These are phyloP conservation scores for Leucophenga varia DNA, from an alignment of 1,140 invertebrate genomes.

Conservation along the genomic window DNA sequence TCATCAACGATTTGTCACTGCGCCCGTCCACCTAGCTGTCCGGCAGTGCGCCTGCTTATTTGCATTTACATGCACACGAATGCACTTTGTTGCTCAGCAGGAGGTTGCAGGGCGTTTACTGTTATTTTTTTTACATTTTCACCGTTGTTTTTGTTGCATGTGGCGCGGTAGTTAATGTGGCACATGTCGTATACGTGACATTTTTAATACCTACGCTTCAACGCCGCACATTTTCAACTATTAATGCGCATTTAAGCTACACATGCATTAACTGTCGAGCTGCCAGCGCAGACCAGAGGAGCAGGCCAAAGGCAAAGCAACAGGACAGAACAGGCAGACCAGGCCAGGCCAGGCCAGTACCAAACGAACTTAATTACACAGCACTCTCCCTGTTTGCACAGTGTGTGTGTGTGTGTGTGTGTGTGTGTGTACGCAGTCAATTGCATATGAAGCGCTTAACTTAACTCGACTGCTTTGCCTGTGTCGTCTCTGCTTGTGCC, in stretches of 20 bases:
- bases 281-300: constrained; percentile 8
- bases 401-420: constrained; percentile 2
- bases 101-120: no score
- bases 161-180: no score
- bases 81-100: constrained; percentile 37
- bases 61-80: constrained; percentile 44
- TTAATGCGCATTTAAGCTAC: constrained; percentile 52
- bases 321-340: constrained; percentile 8
- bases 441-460: constrained; percentile 24
- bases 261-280: constrained; percentile 45
- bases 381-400: constrained; percentile 3
- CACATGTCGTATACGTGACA: constrained; percentile 52
- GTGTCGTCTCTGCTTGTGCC: constrained; percentile 6
- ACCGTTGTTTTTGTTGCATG: no score
- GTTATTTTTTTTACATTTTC: no score
- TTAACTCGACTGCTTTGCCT: constrained; percentile 6
- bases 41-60: constrained; percentile 17
- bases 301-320: constrained; percentile 1
- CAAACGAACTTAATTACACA: constrained; percentile 41
- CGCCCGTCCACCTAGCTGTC: constrained; percentile 14
- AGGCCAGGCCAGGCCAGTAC: constrained; percentile 10
- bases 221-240: constrained; percentile 53
- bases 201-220: constrained; percentile 53
- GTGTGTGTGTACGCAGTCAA: constrained; percentile 20
- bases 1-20: constrained; percentile 46